phyloP scores from a whole-genome alignment of 2,113 vertebrate species.

The Sterrhoptilus dennistouni region DNA sequence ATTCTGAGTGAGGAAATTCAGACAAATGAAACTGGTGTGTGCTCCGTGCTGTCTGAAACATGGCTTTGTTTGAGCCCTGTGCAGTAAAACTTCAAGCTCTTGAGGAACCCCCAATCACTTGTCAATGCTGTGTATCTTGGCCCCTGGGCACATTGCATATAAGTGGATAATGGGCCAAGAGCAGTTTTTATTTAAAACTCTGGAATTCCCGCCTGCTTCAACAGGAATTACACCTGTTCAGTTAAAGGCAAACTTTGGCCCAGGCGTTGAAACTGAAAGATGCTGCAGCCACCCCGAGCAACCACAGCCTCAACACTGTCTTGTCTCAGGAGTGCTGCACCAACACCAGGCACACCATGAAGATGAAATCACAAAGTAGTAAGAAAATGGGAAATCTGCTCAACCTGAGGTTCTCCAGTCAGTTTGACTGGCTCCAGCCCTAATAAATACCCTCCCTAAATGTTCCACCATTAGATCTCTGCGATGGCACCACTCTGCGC shows the following conservation, averaged over 20 bases:
- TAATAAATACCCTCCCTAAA: neutral
- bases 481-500: neutral
- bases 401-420: neutral
- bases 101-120: conserved; percentile 36
- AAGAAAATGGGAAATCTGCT: neutral
- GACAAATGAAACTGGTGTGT: conserved; percentile 13
- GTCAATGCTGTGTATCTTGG: conserved; percentile 33
- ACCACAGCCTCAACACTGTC: accelerated
- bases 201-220: neutral
- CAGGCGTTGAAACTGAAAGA: neutral
- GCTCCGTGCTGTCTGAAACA: neutral
- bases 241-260: neutral
- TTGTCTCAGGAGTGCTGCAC: neutral
- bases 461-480: neutral
- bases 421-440: neutral
- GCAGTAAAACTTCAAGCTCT: neutral
- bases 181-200: conserved; percentile 19
- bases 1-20: conserved; percentile 21
- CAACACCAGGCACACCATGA: neutral
- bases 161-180: conserved; percentile 43
- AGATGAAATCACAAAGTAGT: neutral
- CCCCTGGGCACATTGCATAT: neutral
- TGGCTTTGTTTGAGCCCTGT: neutral
- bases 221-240: conserved; percentile 46
- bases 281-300: neutral